Evolutionary conservation across 2,888 invertebrate species (phyloP), one percentile per base, ranked within the genome.

Genomic region (Stenotaenia linearis): DNA sequence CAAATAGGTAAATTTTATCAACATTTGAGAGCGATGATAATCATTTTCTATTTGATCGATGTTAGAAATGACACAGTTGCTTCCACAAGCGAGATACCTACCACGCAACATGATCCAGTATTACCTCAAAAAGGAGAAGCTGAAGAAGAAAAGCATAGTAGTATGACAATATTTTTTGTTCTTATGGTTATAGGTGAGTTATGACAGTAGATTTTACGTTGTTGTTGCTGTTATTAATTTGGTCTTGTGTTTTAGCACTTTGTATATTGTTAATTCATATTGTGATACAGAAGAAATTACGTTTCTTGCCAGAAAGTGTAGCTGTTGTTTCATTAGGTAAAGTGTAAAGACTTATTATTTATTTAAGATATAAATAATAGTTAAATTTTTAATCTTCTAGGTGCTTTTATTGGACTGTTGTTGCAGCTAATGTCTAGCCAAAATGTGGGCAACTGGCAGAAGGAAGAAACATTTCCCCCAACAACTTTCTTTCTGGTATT

Each of bases 81-180:
- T 23, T 56, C 56, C 18, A 56, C 56, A 2, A 56, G 18, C 6
- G 23, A 23, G 9, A 18, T 56, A 6, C 75, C 80, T 18, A 79
- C 80, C 12, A 69, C 77, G 21, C 9, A 10, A 35, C 80, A 80
- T 30, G 80, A 80, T 79, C 79, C 79, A 4, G 75, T 79, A 4
- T 82, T 97, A 61, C 97, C 97, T 0, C 93, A 93, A 83, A 93
- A 94, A 85, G 95, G 93, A 83, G 93, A 96, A 1, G 96, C 96
- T 1, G 96, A 98, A 88, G 95, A 96, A 87, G 98, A 98, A 86
- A 96, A 97, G 85, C 94, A 96, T 84, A 96, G 95, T 84, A 97
- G 97, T 0, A 92, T 98, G 90, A 95, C 98, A 0, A 96, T 99
- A 85, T 99, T 99, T 87, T 98, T 99, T 86, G 97, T 99, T 15